Conservation (phyloP, 2,113 vertebrate genomes). For the Channa argus region DNA sequence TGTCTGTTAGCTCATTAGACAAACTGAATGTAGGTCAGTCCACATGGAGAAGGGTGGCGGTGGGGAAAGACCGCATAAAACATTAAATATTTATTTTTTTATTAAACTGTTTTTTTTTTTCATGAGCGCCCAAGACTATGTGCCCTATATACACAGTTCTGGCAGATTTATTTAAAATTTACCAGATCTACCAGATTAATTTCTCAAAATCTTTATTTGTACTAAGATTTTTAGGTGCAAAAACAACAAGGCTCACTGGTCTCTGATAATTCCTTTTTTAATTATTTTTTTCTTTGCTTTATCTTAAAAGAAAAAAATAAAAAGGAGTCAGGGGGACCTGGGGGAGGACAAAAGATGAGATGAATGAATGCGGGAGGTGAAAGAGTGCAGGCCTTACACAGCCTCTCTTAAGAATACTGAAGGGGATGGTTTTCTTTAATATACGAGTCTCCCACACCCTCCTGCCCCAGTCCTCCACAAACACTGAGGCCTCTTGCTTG, state of each 20-base stretch:
- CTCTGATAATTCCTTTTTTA: too few relatives aligned
- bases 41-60: slow-evolving; percentile 49
- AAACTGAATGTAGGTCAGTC: slow-evolving; percentile 76
- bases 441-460: slow-evolving; percentile 86
- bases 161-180: too few relatives aligned
- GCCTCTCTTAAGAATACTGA: slow-evolving; percentile 83
- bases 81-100: too few relatives aligned
- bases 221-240: too few relatives aligned
- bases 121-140: too few relatives aligned
- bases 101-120: too few relatives aligned
- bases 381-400: slow-evolving; percentile 77
- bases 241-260: too few relatives aligned
- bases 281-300: background rate
- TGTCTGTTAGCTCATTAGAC: slow-evolving; percentile 61
- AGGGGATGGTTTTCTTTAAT: slow-evolving; percentile 86
- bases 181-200: too few relatives aligned
- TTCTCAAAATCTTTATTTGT: too few relatives aligned
- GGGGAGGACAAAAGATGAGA: slow-evolving; percentile 20
- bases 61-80: too few relatives aligned
- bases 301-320: background rate
- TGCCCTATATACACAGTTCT: too few relatives aligned
- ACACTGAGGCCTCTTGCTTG: slow-evolving; percentile 77
- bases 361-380: slow-evolving; percentile 1
- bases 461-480: slow-evolving; percentile 86
- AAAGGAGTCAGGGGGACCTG: background rate